phyloP scores from a whole-genome alignment of 2,888 invertebrate species.

The Nephrotoma guestfalica region DNA sequence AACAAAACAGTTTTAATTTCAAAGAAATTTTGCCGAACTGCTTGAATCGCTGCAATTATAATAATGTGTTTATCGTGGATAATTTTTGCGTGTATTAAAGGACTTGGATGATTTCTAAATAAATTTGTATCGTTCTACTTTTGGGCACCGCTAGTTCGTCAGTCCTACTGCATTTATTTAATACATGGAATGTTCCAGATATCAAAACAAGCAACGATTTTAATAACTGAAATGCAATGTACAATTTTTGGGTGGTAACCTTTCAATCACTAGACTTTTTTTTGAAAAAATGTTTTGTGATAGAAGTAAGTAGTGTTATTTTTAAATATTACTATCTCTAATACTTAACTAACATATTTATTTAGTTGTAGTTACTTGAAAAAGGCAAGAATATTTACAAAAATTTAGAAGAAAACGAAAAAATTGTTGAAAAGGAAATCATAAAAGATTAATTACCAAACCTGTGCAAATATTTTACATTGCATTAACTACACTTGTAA shows the following conservation, averaged over 20 bases:
- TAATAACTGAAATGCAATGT: constrained; percentile 18
- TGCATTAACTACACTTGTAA: no score
- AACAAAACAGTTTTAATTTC: background rate
- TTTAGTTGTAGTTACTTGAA: background rate
- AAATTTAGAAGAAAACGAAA: background rate
- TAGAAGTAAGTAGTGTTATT: background rate
- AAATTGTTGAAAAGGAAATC: background rate
- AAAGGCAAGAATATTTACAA: background rate
- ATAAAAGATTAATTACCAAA: background rate
- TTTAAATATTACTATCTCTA: background rate
- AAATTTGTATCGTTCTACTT: constrained; percentile 12
- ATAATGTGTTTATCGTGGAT: constrained; percentile 13
- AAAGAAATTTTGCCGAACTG: constrained; percentile 10
- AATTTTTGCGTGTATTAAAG: constrained; percentile 14
- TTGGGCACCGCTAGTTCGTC: constrained; percentile 14
- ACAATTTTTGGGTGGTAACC: constrained; percentile 11
- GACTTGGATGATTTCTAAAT: constrained; percentile 15
- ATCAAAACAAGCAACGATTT: constrained; percentile 8
- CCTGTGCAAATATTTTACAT: no score
- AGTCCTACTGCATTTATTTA: constrained; percentile 14
- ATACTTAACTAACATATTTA: background rate
- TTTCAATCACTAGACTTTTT: constrained; percentile 14
- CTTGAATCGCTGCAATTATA: constrained; percentile 11
- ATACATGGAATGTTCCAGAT: constrained; percentile 13
- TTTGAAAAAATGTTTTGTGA: constrained; percentile 11